phyloP scores from a whole-genome alignment of 2,797 vertebrate genomes.

The Perodicticus potto region DNA sequence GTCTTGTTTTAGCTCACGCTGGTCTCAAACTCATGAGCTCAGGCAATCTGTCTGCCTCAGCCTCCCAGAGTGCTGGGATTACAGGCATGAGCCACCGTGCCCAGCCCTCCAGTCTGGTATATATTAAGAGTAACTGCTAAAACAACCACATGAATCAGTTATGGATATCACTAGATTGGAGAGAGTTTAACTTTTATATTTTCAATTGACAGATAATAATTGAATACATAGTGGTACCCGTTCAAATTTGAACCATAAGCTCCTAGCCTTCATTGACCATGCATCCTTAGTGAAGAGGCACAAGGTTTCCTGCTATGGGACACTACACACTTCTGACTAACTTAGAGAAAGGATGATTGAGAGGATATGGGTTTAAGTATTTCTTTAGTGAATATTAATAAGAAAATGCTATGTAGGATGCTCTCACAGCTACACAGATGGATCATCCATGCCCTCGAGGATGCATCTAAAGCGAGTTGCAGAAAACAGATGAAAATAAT shows the following conservation, averaged over 20 bases:
- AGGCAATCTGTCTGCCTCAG: too few species aligned
- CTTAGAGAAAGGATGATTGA: not conserved
- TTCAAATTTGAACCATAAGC: not conserved
- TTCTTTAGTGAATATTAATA: not conserved
- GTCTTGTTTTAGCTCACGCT: too few species aligned
- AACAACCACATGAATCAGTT: not conserved
- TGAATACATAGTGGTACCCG: not conserved
- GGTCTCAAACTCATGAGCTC: too few species aligned
- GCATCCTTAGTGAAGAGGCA: not conserved
- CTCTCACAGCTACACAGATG: not conserved
- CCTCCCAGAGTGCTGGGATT: too few species aligned
- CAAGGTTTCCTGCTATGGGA: not conserved
- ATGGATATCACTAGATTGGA: not conserved
- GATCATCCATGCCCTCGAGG: not conserved
- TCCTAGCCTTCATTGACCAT: not conserved
- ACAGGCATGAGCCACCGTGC: too few species aligned
- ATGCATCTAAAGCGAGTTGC: not conserved
- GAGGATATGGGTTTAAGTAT: not conserved
- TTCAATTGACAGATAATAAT: not conserved
- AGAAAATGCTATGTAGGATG: not conserved
- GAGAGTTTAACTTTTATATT: conserved; percentile 11
- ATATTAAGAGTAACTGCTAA: not conserved
- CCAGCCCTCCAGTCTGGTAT: not conserved
- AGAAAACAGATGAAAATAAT: not conserved
- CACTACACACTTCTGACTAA: not conserved